Base-by-base conservation (phyloP, 2,888 invertebrate genomes). In the Ceraclea dissimilis region DNA sequence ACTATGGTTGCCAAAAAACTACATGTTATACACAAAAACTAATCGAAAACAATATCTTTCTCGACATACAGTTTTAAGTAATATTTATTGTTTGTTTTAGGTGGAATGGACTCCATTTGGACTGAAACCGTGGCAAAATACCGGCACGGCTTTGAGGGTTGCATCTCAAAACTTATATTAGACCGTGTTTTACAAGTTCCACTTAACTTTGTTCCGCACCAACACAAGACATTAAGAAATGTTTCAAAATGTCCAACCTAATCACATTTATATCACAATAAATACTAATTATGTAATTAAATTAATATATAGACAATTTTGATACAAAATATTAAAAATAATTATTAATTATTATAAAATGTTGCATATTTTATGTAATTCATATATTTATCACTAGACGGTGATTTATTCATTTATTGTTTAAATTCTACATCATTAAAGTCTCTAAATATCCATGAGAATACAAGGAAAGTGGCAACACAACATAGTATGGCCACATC, bases 91-190 rank as follows among this genome's bases (percentile, higher is more conserved):
- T 31, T 8, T 31, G 8, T 71, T 70, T 2, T 71, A 92, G 92
- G 93, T 68, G 92, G 92, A 11, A 81, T 90, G 69, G 87, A 89
- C 52, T 85, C 89, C 65, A 83, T 88, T 67, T 81, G 83, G 63
- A 78, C 81, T 66, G 84, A 82, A 66, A 85, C 86, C 2, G 79
- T 81, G 63, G 82, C 84, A 53, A 83, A 84, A 70, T 92, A 89
- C 71, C 77, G 78, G 52, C 81, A 80, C 60, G 92, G 92, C 26
- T 82, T 91, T 59, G 76, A 83, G 43, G 93, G 93, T 33, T 93
- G 93, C 73, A 84, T 93, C 65, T 87, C 89, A 46, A 88, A 90
- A 71, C 81, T 93, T 64, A 85, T 87, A 1, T 75, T 93, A 51
- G 88, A 88, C 63, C 85, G 88, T 13, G 90, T 91, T 70, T 86